Conservation (phyloP, 2,797 vertebrate genomes). For the Myoxocephalus aenaeus region DNA sequence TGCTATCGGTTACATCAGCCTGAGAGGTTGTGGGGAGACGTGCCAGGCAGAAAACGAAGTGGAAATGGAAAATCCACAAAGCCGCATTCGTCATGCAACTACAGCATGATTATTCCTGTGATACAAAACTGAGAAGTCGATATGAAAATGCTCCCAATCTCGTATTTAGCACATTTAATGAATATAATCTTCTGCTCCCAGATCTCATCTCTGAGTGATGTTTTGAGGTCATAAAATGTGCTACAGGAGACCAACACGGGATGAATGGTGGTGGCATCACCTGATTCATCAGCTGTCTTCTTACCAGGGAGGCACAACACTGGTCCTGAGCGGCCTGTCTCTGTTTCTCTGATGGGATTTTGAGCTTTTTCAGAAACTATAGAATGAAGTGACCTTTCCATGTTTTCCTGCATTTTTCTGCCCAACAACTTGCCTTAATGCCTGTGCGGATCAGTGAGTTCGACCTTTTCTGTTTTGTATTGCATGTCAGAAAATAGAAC, state of each 20-base stretch:
- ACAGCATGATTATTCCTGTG: background rate
- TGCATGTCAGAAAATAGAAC: background rate
- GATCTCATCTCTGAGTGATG: constrained; percentile 26
- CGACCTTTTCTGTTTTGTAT: constrained; percentile 59
- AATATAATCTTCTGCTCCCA: constrained; percentile 28
- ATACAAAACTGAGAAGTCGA: constrained; percentile 7
- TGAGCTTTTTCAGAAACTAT: constrained; percentile 40
- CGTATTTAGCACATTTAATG: background rate
- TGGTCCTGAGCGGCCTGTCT: constrained; percentile 7
- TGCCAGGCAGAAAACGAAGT: background rate
- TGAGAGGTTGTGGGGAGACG: background rate
- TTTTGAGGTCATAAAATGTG: constrained; percentile 23
- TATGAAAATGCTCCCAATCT: background rate
- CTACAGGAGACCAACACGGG: constrained; percentile 19
- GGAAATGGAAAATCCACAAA: constrained; percentile 9
- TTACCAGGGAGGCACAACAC: constrained; percentile 22
- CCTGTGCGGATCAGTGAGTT: constrained; percentile 42
- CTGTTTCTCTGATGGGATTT: constrained; percentile 53
- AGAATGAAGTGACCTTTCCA: constrained; percentile 67
- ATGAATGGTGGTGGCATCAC: constrained; percentile 13
- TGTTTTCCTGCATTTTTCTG: constrained; percentile 37
- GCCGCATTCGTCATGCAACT: background rate
- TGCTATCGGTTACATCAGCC: background rate
- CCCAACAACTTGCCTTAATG: constrained; percentile 53
- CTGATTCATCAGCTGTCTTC: constrained; percentile 29